Conservation (phyloP, 2,888 invertebrate genomes). For the Ormyrus nitidulus region DNA sequence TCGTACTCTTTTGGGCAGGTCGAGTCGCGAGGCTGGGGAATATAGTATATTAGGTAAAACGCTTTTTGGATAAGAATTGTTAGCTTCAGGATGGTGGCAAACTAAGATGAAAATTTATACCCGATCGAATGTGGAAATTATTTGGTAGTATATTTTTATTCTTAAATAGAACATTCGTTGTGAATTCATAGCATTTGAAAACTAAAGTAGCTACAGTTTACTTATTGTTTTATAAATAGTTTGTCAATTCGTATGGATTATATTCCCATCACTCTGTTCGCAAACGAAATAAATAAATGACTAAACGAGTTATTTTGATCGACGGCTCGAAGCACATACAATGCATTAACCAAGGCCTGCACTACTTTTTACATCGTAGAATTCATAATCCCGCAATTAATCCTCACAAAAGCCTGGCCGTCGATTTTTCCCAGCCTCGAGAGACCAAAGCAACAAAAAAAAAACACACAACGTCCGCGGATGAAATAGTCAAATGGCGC, state of each 20-base stretch:
- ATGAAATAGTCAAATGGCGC: slow-evolving; percentile 44
- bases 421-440: slow-evolving; percentile 33
- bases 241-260: too few relatives aligned
- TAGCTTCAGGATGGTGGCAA: not conserved
- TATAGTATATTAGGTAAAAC: not conserved
- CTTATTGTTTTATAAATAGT: too few relatives aligned
- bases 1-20: too few relatives aligned
- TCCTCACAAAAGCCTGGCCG: slow-evolving; percentile 15
- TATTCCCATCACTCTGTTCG: too few relatives aligned
- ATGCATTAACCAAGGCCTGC: not conserved
- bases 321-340: not conserved
- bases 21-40: too few relatives aligned
- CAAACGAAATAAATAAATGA: too few relatives aligned
- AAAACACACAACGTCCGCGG: not conserved
- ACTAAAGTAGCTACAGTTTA: too few relatives aligned
- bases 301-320: too few relatives aligned
- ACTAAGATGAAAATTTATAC: not conserved
- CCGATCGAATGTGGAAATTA: too few relatives aligned
- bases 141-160: too few relatives aligned
- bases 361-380: slow-evolving; percentile 20
- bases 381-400: slow-evolving; percentile 45
- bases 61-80: slow-evolving; percentile 1
- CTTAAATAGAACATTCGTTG: too few relatives aligned
- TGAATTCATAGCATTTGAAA: too few relatives aligned
- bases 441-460: not conserved